Evolutionary conservation across 1,140 invertebrate genomes (phyloP).

Genomic region (Hypothenemus hampei): DNA sequence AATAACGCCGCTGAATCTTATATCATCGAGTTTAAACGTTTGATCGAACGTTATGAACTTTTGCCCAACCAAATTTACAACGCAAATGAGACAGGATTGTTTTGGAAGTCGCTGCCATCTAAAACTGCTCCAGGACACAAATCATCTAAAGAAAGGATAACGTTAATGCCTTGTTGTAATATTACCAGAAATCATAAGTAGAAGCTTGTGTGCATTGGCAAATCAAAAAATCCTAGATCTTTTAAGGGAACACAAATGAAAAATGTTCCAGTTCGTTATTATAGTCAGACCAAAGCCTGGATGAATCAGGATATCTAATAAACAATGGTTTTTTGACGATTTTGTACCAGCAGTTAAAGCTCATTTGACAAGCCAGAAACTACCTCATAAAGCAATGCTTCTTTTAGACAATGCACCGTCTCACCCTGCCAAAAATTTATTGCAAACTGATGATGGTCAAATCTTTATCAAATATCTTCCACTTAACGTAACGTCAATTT

Average conservation of each 20-base stretch:
- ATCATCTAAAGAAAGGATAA: conserved; percentile 39
- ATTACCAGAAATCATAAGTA: conserved; percentile 40
- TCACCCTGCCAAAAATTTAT: not conserved
- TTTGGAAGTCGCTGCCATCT: not conserved
- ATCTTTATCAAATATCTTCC: not conserved
- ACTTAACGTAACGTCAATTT: not conserved
- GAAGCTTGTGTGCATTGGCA: conserved; percentile 36
- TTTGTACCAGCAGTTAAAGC: conserved; percentile 5
- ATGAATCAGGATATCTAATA: conserved; percentile 2
- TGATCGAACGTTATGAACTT: not conserved
- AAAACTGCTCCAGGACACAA: conserved; percentile 18
- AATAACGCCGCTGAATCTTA: not conserved
- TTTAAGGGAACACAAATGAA: not conserved
- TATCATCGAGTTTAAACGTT: not conserved
- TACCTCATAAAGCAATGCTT: not conserved
- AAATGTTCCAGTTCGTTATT: conserved; percentile 38
- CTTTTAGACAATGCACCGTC: not conserved
- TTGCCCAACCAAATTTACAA: not conserved
- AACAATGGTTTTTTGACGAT: conserved; percentile 3
- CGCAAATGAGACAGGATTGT: not conserved
- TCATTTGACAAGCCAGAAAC: not conserved
- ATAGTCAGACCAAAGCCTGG: conserved; percentile 27
- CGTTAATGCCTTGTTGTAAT: conserved; percentile 40
- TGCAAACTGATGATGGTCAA: not conserved
- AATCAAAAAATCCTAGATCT: conserved; percentile 35